These are phyloP conservation scores for Scelioninae gen. 2 DNA, from an alignment of 2,888 invertebrate species.

Conservation along the genomic window DNA sequence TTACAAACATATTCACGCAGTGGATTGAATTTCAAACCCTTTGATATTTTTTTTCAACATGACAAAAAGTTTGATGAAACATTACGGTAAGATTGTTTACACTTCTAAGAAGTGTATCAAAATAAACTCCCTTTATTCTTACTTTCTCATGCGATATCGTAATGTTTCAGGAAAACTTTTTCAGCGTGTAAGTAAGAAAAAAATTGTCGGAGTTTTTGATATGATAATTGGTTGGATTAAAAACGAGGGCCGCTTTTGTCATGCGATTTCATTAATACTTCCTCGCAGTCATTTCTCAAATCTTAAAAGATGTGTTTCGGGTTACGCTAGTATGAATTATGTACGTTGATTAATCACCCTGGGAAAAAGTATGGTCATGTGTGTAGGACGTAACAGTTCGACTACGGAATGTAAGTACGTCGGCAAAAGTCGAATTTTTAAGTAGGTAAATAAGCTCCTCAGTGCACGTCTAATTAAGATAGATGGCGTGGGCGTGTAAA, in stretches of 20 bases:
- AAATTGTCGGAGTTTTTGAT: slow-evolving; percentile 11
- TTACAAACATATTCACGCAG: no score
- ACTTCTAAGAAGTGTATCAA: no score
- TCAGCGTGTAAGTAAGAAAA: no score
- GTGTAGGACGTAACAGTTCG: slow-evolving; percentile 39
- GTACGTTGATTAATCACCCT: slow-evolving; percentile 33
- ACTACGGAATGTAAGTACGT: slow-evolving; percentile 10
- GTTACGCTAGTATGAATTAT: slow-evolving; percentile 26
- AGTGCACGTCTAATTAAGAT: slow-evolving; percentile 55
- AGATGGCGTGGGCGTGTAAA: slow-evolving; percentile 64
- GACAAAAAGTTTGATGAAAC: no score
- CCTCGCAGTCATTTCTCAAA: slow-evolving; percentile 25
- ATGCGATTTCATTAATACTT: slow-evolving; percentile 34
- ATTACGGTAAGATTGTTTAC: no score
- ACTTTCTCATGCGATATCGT: no score
- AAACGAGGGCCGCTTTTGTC: slow-evolving; percentile 20
- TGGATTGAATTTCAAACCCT: no score
- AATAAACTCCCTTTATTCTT: no score
- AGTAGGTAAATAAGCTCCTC: slow-evolving; percentile 32
- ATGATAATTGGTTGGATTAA: slow-evolving; percentile 19
- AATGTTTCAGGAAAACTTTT: no score
- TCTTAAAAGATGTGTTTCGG: slow-evolving; percentile 32
- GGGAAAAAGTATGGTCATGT: slow-evolving; percentile 25
- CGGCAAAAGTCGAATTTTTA: slow-evolving; percentile 35
- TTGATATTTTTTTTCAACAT: no score